Evolutionary conservation across 1,140 invertebrate species (phyloP).

Genomic region (Drosophila lacteicornis): DNA sequence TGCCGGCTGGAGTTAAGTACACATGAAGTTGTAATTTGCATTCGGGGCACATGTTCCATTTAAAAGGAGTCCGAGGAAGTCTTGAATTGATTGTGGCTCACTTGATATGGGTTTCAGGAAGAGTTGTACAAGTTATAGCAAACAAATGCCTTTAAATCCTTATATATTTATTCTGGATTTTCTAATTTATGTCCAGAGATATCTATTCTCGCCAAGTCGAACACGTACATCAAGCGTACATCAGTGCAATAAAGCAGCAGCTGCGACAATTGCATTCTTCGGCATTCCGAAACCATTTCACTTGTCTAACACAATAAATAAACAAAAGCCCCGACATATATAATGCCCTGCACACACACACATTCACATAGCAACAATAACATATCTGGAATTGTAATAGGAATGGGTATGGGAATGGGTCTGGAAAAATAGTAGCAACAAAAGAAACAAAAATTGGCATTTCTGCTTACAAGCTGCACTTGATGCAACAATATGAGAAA

Average conservation of each 20-base stretch:
- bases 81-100: background rate
- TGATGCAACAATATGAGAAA: conserved; percentile 55
- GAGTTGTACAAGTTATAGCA: background rate
- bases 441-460: conserved; percentile 37
- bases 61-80: conserved; percentile 1
- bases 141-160: background rate
- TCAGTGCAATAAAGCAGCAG: conserved; percentile 41
- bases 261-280: conserved; percentile 45
- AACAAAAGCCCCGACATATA: conserved; percentile 38
- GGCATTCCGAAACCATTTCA: conserved; percentile 28
- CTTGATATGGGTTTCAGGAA: background rate
- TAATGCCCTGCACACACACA: conserved; percentile 22
- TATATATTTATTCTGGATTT: background rate
- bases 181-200: conserved; percentile 6
- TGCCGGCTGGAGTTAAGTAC: conserved; percentile 28
- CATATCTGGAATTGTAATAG: conserved; percentile 14
- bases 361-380: conserved; percentile 23
- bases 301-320: conserved; percentile 47
- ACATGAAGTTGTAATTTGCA: conserved; percentile 35
- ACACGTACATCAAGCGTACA: conserved; percentile 34
- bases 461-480: conserved; percentile 54
- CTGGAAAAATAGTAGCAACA: conserved; percentile 28
- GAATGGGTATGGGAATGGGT: conserved; percentile 9
- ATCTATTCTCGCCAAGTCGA: background rate
- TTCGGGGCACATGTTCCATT: background rate